Conservation (phyloP, 2,888 invertebrate genomes). For the Pollenia griseotomentosa region DNA sequence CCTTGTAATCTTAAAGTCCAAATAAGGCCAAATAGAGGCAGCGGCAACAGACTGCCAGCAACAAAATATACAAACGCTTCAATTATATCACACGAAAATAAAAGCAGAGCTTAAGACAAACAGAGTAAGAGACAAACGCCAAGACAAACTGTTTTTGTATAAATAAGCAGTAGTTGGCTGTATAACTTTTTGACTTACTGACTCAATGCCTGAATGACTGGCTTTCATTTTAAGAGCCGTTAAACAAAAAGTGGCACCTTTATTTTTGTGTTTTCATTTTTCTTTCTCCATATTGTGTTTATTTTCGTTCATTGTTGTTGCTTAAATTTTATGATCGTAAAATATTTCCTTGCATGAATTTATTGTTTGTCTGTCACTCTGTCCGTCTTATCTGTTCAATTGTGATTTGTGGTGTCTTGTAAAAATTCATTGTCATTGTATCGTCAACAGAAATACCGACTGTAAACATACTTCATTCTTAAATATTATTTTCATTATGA, state of each 20-base stretch:
- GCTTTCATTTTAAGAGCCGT: conserved; percentile 38
- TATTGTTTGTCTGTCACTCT: not conserved
- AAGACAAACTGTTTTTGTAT: conserved; percentile 34
- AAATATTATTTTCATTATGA: conserved; percentile 21
- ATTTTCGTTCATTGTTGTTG: conserved; percentile 17
- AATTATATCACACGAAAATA: conserved; percentile 33
- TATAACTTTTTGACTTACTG: not conserved
- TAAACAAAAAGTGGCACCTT: conserved; percentile 38
- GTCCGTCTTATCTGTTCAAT: not conserved
- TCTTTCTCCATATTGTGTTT: conserved; percentile 7
- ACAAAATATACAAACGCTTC: not conserved
- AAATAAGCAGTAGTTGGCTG: not conserved
- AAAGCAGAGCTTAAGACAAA: conserved; percentile 17
- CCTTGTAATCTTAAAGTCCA: conserved; percentile 56
- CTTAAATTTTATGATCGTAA: conserved; percentile 1
- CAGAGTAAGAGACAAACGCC: not conserved
- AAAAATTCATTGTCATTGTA: conserved; percentile 57
- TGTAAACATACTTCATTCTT: not conserved
- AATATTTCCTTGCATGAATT: not conserved
- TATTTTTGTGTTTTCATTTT: not conserved
- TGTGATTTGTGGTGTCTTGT: not conserved
- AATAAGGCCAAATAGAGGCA: conserved; percentile 51
- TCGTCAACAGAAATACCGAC: conserved; percentile 1
- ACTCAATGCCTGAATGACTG: not conserved
- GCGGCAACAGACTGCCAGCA: not conserved